phyloP scores from a whole-genome alignment of 2,797 vertebrate species.

The Acomys russatus region DNA sequence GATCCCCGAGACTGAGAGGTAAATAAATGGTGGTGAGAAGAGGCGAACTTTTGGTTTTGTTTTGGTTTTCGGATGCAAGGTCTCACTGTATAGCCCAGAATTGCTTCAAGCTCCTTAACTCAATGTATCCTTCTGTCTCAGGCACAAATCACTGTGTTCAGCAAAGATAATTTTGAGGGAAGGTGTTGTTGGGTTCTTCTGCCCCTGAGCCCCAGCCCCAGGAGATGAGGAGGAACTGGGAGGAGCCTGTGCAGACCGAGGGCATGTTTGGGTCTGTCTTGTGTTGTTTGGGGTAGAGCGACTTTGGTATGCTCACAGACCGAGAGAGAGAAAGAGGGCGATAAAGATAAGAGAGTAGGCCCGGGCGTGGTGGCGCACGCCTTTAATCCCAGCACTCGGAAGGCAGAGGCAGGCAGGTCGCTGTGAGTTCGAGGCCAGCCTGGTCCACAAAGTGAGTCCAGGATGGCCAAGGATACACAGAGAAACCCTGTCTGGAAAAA shows the following conservation, averaged over 20 bases:
- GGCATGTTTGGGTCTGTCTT: background rate
- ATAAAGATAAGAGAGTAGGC: no score
- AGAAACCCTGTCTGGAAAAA: no score
- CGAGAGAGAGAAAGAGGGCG: background rate
- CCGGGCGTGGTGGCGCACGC: no score
- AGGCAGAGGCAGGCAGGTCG: no score
- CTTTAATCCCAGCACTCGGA: no score
- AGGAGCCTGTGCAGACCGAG: background rate
- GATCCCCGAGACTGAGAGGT: background rate
- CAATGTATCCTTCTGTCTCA: no score
- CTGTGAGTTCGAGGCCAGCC: no score
- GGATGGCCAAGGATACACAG: no score
- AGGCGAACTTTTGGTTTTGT: background rate
- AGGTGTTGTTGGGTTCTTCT: background rate
- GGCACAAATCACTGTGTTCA: background rate
- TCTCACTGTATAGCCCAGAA: background rate
- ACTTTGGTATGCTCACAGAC: background rate
- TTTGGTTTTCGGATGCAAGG: background rate
- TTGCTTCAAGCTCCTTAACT: background rate
- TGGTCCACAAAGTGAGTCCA: no score
- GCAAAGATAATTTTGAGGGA: background rate
- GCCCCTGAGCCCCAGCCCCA: background rate
- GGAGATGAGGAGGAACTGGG: background rate
- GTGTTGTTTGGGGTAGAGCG: background rate
- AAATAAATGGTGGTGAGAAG: background rate